A percentile compares a stretch with the other conserved stretches of the same genome.
Conservation (phyloP, 64 coral and sea anemone genomes). For the Acropora yongei region DNA sequence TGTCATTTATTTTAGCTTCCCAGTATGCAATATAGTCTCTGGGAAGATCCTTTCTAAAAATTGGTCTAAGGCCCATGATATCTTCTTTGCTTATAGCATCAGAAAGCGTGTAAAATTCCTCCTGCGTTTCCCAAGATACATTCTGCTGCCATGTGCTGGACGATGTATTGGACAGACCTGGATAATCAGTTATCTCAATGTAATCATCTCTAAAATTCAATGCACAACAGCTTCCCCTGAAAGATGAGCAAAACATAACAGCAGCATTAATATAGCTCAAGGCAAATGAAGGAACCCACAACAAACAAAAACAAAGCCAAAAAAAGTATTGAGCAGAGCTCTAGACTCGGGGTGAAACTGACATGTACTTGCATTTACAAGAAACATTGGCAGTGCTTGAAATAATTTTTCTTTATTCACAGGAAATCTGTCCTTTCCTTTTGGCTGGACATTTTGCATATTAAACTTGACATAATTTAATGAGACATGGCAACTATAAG, state of each 20-base stretch:
- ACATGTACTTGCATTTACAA: too few species aligned
- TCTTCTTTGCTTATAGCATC: slow-evolving; percentile 69
- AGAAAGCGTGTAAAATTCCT: slow-evolving; percentile 77
- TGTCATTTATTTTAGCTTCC: slow-evolving; percentile 78
- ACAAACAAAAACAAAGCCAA: too few species aligned
- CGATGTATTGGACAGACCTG: slow-evolving; percentile 34
- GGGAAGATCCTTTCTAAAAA: slow-evolving; percentile 89
- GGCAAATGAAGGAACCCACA: too few species aligned
- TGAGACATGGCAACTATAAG: too few species aligned
- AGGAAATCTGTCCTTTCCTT: too few species aligned
- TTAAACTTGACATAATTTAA: too few species aligned
- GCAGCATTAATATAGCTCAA: too few species aligned
- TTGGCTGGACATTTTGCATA: too few species aligned
- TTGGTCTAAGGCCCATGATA: slow-evolving; percentile 78
- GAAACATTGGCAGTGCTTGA: too few species aligned
- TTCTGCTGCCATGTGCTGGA: slow-evolving; percentile 52
- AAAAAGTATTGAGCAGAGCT: too few species aligned
- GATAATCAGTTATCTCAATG: background rate
- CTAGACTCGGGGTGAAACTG: too few species aligned
- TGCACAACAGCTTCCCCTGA: background rate
- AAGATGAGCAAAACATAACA: background rate
- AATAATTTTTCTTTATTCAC: too few species aligned
- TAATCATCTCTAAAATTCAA: slow-evolving; percentile 22
- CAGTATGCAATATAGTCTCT: slow-evolving; percentile 82
- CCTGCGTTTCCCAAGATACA: slow-evolving; percentile 77